Percentiles rank a stretch among this genome's conserved stretches.
These are phyloP conservation scores for Leptura quadrifasciata DNA, from an alignment of 2,888 invertebrate genomes.

Conservation along the genomic window DNA sequence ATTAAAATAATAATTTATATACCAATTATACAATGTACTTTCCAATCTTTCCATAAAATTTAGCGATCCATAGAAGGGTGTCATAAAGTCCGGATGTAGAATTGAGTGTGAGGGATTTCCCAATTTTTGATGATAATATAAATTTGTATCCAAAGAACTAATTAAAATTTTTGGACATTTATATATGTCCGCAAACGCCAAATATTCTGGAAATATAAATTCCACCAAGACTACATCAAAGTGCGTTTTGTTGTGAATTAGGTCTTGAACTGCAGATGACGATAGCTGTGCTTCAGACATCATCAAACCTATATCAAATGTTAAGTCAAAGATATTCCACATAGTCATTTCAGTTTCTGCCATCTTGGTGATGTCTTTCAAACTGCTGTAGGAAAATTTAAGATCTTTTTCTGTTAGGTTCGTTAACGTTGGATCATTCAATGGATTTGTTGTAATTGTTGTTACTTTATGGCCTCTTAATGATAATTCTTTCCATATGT, in stretches of 20 bases:
- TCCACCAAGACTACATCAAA: conserved; percentile 60
- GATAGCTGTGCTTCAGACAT: neutral
- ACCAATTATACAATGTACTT: conserved; percentile 42
- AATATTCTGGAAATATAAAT: conserved; percentile 47
- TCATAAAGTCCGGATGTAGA: neutral
- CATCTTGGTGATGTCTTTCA: neutral
- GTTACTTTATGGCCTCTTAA: conserved; percentile 31
- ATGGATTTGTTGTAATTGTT: conserved; percentile 12
- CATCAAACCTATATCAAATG: neutral
- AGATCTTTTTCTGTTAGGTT: conserved; percentile 52
- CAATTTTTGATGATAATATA: neutral
- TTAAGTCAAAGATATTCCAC: conserved; percentile 2
- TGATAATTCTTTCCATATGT: conserved; percentile 29
- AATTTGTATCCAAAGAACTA: neutral
- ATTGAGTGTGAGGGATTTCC: conserved; percentile 36
- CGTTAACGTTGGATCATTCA: conserved; percentile 7
- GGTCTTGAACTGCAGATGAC: neutral
- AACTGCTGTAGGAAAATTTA: conserved; percentile 41
- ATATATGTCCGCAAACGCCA: conserved; percentile 53
- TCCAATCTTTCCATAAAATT: conserved; percentile 67
- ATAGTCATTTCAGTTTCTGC: neutral
- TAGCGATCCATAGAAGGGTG: conserved; percentile 52
- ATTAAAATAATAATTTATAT: neutral
- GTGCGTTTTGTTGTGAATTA: conserved; percentile 15
- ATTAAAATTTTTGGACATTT: conserved; percentile 8